phyloP scores from a whole-genome alignment of 2,113 vertebrate species.

The Eulacestoma nigropectus region DNA sequence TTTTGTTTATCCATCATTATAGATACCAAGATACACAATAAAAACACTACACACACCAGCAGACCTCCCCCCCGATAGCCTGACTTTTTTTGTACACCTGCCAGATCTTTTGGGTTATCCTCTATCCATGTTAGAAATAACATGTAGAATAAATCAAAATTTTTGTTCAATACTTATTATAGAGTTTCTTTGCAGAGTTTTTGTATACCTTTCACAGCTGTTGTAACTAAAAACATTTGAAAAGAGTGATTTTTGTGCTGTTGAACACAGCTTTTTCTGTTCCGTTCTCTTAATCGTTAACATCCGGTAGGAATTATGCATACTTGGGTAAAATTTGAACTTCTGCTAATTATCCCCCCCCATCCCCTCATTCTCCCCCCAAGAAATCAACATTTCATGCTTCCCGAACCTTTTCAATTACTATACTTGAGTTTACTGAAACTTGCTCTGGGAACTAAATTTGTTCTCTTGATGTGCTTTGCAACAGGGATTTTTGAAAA shows the following conservation, averaged over 20 bases:
- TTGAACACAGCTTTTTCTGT: neutral
- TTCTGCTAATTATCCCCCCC: rapidly evolving
- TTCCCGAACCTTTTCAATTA: neutral
- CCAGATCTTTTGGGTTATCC: neutral
- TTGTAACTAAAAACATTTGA: neutral
- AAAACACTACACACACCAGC: neutral
- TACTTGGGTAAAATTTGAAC: neutral
- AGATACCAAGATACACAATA: neutral
- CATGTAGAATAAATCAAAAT: neutral
- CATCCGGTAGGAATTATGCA: neutral
- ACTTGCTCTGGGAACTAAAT: neutral
- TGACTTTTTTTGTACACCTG: neutral
- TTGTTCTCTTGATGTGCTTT: neutral
- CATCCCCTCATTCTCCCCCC: neutral
- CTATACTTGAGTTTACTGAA: neutral
- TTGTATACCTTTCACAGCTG: neutral
- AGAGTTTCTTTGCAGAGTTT: neutral
- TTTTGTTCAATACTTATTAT: neutral
- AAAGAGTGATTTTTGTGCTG: neutral
- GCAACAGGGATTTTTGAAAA: constrained; percentile 86
- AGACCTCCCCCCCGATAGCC: neutral
- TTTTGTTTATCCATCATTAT: neutral
- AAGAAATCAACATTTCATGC: neutral
- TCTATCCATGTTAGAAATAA: neutral
- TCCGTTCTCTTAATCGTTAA: neutral